Evolutionary conservation across 37 sponge, comb jelly and placozoan species (phyloP).

Genomic region (Beroe forskalii): DNA sequence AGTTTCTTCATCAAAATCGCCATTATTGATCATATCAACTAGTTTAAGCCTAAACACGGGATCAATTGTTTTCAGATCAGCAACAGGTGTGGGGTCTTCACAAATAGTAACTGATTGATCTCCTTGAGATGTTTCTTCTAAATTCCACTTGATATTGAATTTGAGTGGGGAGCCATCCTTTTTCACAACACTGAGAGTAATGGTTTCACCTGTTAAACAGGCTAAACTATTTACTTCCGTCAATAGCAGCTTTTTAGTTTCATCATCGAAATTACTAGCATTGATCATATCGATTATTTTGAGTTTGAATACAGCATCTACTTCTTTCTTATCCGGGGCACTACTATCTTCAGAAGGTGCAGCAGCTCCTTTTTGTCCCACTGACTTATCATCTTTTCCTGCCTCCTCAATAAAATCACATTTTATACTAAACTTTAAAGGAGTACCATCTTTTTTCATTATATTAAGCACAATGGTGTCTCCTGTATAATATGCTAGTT

Average conservation of each 20-base stretch:
- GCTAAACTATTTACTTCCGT: background rate
- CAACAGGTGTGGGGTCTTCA: no score
- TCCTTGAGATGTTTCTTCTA: no score
- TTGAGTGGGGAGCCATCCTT: conserved; percentile 19
- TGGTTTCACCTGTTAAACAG: conserved; percentile 23
- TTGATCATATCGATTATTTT: conserved; percentile 7
- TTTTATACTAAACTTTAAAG: background rate
- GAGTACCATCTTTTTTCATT: conserved; percentile 7
- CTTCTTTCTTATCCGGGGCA: background rate
- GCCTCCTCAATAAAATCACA: background rate
- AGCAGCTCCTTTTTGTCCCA: background rate
- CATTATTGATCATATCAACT: background rate
- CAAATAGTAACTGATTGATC: no score
- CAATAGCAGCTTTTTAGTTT: background rate
- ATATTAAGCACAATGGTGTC: background rate
- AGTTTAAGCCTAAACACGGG: conserved; percentile 7
- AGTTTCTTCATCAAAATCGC: background rate
- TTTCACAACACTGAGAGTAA: background rate
- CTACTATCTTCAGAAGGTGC: background rate
- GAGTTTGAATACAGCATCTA: background rate
- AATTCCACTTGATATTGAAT: conserved; percentile 40
- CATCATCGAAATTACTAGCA: background rate
- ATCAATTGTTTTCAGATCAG: background rate
- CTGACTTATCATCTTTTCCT: no score
- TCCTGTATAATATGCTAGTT: background rate